Evolutionary conservation across 2,797 vertebrate genomes (phyloP).

Genomic region (Pangasius sanitwongsei): DNA sequence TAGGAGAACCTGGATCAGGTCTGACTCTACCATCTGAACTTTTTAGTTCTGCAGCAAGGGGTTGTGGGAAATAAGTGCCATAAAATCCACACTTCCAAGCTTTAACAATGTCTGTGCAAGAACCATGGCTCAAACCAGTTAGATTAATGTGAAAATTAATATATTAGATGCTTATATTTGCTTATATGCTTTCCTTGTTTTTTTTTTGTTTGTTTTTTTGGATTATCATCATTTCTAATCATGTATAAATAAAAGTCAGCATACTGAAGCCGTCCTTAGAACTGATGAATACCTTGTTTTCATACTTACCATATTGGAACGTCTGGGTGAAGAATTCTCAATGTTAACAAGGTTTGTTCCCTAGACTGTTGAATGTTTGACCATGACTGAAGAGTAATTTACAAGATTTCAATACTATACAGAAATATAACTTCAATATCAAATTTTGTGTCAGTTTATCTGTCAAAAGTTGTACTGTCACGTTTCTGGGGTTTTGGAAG

Average conservation of each 20-base stretch:
- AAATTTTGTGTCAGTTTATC: not conserved
- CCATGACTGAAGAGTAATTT: not conserved
- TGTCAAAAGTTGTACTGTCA: not conserved
- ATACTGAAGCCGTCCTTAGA: not conserved
- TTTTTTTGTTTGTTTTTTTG: not conserved
- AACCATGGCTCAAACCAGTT: not conserved
- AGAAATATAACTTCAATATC: not conserved
- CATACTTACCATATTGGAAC: not conserved
- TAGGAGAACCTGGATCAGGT: not conserved
- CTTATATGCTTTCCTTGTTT: not conserved
- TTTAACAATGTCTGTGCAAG: not conserved
- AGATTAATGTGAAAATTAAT: not conserved
- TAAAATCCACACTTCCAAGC: not conserved
- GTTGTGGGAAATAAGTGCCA: not conserved
- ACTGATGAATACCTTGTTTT: not conserved
- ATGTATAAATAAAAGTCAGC: not conserved
- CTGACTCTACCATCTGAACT: not conserved
- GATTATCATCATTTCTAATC: not conserved
- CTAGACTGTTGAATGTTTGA: not conserved
- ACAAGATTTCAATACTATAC: not conserved
- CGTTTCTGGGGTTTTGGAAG: not conserved
- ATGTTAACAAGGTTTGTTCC: not conserved
- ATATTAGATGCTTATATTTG: not conserved
- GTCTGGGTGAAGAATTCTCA: not conserved
- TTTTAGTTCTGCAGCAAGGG: not conserved